These are phyloP conservation scores for Dolichoris vasculosae DNA, from an alignment of 1,140 invertebrate species.

Conservation along the genomic window DNA sequence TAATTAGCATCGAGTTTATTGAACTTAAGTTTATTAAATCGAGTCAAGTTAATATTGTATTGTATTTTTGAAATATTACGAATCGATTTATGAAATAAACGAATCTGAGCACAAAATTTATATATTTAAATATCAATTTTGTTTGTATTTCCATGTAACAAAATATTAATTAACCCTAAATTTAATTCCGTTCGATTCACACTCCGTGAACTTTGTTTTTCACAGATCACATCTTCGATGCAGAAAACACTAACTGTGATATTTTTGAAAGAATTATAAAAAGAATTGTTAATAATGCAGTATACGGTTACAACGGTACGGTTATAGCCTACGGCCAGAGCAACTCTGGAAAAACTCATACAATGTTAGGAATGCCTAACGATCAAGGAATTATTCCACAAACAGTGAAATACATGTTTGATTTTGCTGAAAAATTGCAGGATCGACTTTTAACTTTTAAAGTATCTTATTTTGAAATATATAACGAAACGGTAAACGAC, in stretches of 20 bases:
- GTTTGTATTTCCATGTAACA: too few species aligned
- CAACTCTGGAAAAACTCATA: conserved; percentile 84
- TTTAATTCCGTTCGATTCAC: background rate
- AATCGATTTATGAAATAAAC: too few species aligned
- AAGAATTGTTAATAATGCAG: conserved; percentile 81
- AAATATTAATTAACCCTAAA: conserved; percentile 19
- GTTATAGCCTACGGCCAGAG: conserved; percentile 94
- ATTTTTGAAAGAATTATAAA: conserved; percentile 82
- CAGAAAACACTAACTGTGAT: conserved; percentile 76
- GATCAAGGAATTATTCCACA: conserved; percentile 85
- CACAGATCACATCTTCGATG: conserved; percentile 84
- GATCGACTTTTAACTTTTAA: conserved; percentile 81
- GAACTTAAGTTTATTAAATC: too few species aligned
- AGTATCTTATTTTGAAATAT: conserved; percentile 87
- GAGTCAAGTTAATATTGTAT: too few species aligned
- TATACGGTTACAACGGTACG: conserved; percentile 90
- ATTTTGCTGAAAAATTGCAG: conserved; percentile 78
- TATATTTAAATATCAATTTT: too few species aligned
- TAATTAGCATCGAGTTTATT: too few species aligned
- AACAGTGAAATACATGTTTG: conserved; percentile 82
- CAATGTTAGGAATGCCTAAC: conserved; percentile 81
- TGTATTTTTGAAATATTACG: too few species aligned
- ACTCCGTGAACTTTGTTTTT: conserved; percentile 55
- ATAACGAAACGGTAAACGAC: conserved; percentile 86
- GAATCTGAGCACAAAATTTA: too few species aligned